Evolutionary conservation across 2,113 vertebrate genomes (phyloP).

Genomic region (Microtus oregoni): DNA sequence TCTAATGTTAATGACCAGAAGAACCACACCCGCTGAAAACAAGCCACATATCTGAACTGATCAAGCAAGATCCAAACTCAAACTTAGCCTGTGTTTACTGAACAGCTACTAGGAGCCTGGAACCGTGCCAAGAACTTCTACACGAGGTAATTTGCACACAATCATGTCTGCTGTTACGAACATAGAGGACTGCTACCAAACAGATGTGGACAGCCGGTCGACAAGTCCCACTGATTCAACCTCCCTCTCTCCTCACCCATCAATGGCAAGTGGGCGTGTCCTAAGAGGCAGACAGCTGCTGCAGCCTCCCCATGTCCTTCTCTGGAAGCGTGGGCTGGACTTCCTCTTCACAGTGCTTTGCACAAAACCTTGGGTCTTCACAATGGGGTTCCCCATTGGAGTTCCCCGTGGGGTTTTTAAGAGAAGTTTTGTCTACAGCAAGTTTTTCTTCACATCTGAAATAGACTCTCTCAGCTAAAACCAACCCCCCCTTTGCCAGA

Average conservation of each 20-base stretch:
- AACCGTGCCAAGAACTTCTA: background rate
- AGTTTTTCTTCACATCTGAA: background rate
- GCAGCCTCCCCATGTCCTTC: background rate
- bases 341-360: accelerated
- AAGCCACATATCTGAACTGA: accelerated
- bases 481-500: background rate
- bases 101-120: background rate
- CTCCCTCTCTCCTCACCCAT: background rate
- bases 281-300: background rate
- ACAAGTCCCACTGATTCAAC: background rate
- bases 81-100: background rate
- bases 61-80: background rate
- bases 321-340: background rate
- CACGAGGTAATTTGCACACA: background rate
- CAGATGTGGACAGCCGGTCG: background rate
- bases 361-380: background rate
- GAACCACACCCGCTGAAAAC: background rate
- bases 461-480: background rate
- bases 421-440: background rate
- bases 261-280: background rate
- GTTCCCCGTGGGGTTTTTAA: background rate
- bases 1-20: background rate
- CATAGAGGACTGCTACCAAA: background rate
- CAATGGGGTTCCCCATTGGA: accelerated
- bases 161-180: too few relatives aligned